A percentile compares a stretch with the other conserved stretches of the same genome.
Evolutionary conservation across 92 coral and sea anemone species (phyloP).

Genomic region (Phenganax subtilis): DNA sequence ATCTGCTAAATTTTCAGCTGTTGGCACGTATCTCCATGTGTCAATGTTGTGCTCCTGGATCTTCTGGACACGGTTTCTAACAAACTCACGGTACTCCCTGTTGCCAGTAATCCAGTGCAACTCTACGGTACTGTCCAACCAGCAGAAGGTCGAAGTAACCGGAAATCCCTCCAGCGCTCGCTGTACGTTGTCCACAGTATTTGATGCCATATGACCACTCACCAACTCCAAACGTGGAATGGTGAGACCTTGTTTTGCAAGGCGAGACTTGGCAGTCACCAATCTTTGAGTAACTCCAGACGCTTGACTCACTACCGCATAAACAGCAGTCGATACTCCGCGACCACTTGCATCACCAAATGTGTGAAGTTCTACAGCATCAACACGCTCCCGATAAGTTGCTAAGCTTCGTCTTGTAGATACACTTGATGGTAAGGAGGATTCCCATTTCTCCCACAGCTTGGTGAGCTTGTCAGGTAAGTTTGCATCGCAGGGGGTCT

Average conservation of each 20-base stretch:
- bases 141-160: neutral
- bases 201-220: neutral
- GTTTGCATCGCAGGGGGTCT: too few species aligned
- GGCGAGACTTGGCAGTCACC: neutral
- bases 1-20: neutral
- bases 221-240: constrained; percentile 1
- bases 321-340: neutral
- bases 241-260: neutral
- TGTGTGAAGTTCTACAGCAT: too few species aligned
- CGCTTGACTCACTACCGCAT: neutral
- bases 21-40: constrained; percentile 21
- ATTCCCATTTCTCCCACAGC: too few species aligned
- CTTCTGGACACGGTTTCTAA: constrained; percentile 13
- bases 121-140: constrained; percentile 13
- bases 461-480: too few species aligned
- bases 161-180: constrained; percentile 27
- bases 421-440: too few species aligned
- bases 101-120: too few species aligned
- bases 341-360: neutral
- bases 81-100: neutral
- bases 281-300: neutral
- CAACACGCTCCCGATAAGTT: too few species aligned
- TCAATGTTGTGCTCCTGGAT: neutral
- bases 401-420: too few species aligned
- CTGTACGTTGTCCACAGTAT: neutral